Evolutionary conservation across 2,113 vertebrate species (phyloP), one percentile per base, ranked within the genome.

Genomic region (Rhineura floridana): DNA sequence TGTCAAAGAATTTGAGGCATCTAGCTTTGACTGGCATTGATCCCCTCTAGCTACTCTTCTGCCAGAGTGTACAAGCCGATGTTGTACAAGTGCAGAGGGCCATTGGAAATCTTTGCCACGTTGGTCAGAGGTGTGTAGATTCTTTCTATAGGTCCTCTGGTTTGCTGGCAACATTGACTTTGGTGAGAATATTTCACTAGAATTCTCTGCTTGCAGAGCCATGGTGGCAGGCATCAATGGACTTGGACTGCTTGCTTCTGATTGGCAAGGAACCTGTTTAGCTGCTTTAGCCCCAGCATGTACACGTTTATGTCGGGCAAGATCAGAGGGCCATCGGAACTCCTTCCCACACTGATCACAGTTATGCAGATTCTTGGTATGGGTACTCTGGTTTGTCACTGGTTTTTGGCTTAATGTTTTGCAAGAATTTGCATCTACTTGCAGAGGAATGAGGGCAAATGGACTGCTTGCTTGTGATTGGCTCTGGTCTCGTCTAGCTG

Each of bases 71-170:
- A 70, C 9, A 4, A 21, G 48, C 36, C 73, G 83, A 28, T 88
- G 91, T 3, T 28, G 83, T 13, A 70, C 48, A n/a, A 88, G 80
- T 2, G 36, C 12, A 1, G 89, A 90, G 11, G 30, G 79, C 55
- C 84, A 84, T 12, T 33, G 46, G 23, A 86, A 90, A 44, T 33
- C 52, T n/a, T 88, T 73, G 6, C 63, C 78, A 75, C 88, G 86
- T 11, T 59, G 72, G 1, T 76, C 59, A 79, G 86, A 90, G 28
- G 13, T 5, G 15, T 90, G 83, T 0, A 46, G 48, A 13, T 84
- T 25, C 19, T 85, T 36, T 3, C 0, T 19, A 62, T 73, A 79
- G 19, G 23, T 67, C 4, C 39, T 82, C 65, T 86, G 48, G 4
- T 85, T 52, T 48, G 79, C 72, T 4, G 5, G 69, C 17, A 76